A percentile compares a stretch with the other conserved stretches of the same genome.
phyloP scores from a whole-genome alignment of 2,113 vertebrate genomes.

The Asarcornis scutulata region DNA sequence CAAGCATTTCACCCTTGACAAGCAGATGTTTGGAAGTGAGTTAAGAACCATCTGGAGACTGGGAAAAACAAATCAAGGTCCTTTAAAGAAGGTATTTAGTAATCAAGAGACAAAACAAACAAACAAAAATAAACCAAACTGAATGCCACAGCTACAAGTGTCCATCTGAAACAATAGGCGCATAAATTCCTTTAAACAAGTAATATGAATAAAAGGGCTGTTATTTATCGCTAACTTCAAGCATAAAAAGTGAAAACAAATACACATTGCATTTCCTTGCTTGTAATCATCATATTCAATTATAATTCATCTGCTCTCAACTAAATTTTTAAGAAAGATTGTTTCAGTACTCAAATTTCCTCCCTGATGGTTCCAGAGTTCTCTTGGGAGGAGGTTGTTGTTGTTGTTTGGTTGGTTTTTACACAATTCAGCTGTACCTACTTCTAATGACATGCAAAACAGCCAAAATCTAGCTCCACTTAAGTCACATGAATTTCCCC shows the following conservation, averaged over 20 bases:
- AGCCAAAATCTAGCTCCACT: not conserved
- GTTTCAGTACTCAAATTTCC: not conserved
- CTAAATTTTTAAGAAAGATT: not conserved
- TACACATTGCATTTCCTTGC: not conserved
- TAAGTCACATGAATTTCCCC: not conserved
- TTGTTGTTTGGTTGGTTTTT: not conserved
- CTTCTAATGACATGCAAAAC: not conserved
- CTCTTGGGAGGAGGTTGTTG: not conserved
- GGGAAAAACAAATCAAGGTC: not conserved
- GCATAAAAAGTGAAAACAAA: not conserved
- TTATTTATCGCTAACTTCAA: not conserved
- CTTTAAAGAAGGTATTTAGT: not conserved
- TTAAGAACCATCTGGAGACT: not conserved
- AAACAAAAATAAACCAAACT: not conserved
- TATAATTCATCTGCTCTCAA: not conserved
- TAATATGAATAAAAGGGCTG: not conserved
- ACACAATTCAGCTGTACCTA: not conserved
- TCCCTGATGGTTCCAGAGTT: not conserved
- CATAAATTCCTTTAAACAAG: not conserved
- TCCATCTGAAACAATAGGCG: not conserved
- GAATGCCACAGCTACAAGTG: accelerated
- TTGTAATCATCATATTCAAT: not conserved
- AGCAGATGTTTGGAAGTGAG: not conserved
- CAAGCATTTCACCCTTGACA: not conserved
- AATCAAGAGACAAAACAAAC: not conserved